Evolutionary conservation across 1,140 invertebrate genomes (phyloP), one percentile per base, ranked within the genome.

Genomic region (Heliconius eleuchia): DNA sequence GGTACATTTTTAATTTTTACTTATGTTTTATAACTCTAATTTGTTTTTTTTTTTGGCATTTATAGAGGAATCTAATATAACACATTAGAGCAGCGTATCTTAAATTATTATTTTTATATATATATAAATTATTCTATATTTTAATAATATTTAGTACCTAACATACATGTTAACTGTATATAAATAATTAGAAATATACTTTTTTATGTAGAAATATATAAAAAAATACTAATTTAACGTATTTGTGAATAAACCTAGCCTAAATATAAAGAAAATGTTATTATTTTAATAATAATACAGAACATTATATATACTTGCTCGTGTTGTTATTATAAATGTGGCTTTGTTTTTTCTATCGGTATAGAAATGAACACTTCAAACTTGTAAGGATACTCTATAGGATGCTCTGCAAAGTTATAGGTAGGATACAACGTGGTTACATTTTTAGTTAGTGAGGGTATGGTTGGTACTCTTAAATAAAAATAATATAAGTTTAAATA

Each of bases 1-100:
- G 85, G 82, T 87, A 83, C 83, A 80, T 82, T 82, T 82, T 82
- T 84, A 86, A 81, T 80, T 71, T 77, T 77, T 77, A 77, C 76
- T 71, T 77, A 70, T 83, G 77, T 83, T 80, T 76, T 84, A 82
- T 80, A 74, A 78, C 71, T 79, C 34, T 78, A 78, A 71, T 73
- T 73, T 80, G 39, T 83, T 75, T 77, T 83, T 73, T 73, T 77
- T 77, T 83, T 73, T 77, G 37, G 72, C 74, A 79, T 74, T 74
- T 55, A 46, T 37, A 34, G 73, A 57, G 42, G 73, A 42, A 74
- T 74, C 73, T 46, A 27, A 52, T 46, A n/a, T 57, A 57, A 18
- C 55, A 57, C n/a, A 57, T 52, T 52, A 7, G 50, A 57, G 7
- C 55, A 23, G 8, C n/a, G 3, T 57, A 57, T 23, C 8, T 57